Percentiles rank a stretch among this genome's conserved stretches.
Conservation (phyloP, 1,140 invertebrate species). For the Aphelenchoides avenae region DNA sequence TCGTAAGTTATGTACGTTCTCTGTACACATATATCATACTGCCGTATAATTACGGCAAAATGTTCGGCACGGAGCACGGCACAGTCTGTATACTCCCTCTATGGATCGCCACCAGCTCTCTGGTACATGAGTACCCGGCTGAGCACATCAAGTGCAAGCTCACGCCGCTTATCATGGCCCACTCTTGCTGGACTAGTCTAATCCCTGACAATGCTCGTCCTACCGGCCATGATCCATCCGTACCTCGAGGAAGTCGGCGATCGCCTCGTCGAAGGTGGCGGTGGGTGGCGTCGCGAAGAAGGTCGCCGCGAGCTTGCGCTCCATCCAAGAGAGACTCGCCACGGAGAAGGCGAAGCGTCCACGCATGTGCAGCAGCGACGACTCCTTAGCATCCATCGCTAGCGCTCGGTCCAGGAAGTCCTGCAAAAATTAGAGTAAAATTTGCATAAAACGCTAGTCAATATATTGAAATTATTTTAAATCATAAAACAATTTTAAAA, state of each 20-base stretch:
- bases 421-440: slow-evolving; percentile 49
- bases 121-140: too few relatives aligned
- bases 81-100: not conserved
- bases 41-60: too few relatives aligned
- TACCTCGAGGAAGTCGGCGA: slow-evolving; percentile 58
- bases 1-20: too few relatives aligned
- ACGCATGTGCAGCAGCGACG: slow-evolving; percentile 59
- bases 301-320: slow-evolving; percentile 61
- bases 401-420: slow-evolving; percentile 61
- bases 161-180: not conserved
- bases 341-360: slow-evolving; percentile 60
- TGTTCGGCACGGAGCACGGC: too few relatives aligned
- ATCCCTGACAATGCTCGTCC: not conserved
- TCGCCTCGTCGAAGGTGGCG: slow-evolving; percentile 60
- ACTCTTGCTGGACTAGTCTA: not conserved
- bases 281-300: slow-evolving; percentile 61
- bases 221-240: slow-evolving; percentile 2
- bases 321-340: slow-evolving; percentile 60
- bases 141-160: too few relatives aligned
- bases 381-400: slow-evolving; percentile 59
- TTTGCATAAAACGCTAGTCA: not conserved
- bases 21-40: too few relatives aligned
- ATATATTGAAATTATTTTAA: slow-evolving; percentile 4
- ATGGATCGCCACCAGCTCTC: not conserved
- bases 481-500: not conserved